Base-by-base conservation (phyloP, 2,797 vertebrate genomes). In the Sebastes itinus region DNA sequence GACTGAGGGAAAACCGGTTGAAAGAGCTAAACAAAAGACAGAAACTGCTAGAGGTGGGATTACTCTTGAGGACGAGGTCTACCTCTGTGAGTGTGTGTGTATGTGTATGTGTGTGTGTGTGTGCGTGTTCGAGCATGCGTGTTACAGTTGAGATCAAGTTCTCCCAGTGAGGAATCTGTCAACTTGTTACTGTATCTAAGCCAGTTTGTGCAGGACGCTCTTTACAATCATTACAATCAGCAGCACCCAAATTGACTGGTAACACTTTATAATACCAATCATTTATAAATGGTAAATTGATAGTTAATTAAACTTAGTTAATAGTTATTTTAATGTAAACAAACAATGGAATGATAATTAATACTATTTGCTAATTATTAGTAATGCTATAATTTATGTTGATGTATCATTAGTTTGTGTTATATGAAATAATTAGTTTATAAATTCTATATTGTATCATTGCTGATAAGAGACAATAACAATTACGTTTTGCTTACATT, bases 21-120 rank as follows among this genome's bases (percentile, higher is more conserved):
- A 92, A 92, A 91, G 89, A 89, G 83, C 9, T 6, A 77, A 89
- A 92, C 87, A 94, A 86, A 91, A 88, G 83, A 79, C 56, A 89
- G 77, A 93, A 90, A 92, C 72, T 73, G 89, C 91, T 85, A 20
- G 89, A 91, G 92, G 90, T 87, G 82, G 82, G 72, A 85, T 88
- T 75, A 72, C 80, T 81, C 60, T 49, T 81, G 56, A 75, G 81
- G 65, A 76, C 4, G 72, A 75, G 20, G 72, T 67, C 71, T 69
- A 77, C 33, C 12, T 75, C n/a, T 62, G 64, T 63, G 5, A 22
- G 32, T 35, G 61, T 58, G 5, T 67, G 42, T 35, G 54, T 54
- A 10, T 64, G 63, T 71, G 55, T 73, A 3, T 28, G 65, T 49
- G 18, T 52, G 68, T 60, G 56, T 68, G 13, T 38, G 66, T 59